A percentile compares a stretch with the other conserved stretches of the same genome.
phyloP scores from a whole-genome alignment of 2,797 vertebrate species.

The Oreonectes daqikongensis region DNA sequence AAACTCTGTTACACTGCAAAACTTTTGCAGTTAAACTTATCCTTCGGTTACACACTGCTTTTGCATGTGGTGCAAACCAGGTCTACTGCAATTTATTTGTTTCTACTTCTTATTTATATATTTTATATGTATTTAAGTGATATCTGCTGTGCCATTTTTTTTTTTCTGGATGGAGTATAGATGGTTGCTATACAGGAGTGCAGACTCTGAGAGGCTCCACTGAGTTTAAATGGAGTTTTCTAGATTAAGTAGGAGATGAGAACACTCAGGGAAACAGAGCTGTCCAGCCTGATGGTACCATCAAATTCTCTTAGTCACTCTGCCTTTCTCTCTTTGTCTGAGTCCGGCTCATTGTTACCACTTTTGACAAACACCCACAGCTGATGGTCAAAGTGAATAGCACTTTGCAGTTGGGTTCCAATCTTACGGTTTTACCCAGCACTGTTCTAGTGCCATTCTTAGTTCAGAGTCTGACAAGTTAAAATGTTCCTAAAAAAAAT shows the following conservation, averaged over 20 bases:
- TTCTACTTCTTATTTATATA: too few relatives aligned
- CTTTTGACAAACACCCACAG: background rate
- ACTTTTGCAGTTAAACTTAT: background rate
- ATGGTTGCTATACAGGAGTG: background rate
- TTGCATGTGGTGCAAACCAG: background rate
- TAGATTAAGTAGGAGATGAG: slow-evolving; percentile 15
- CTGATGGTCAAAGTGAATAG: background rate
- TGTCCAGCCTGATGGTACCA: slow-evolving; percentile 20
- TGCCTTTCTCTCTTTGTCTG: background rate
- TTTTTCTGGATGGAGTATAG: background rate
- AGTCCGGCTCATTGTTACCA: background rate
- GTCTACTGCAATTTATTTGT: too few relatives aligned
- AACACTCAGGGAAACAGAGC: slow-evolving; percentile 13
- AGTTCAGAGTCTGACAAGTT: too few relatives aligned
- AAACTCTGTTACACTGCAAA: too few relatives aligned
- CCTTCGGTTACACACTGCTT: background rate
- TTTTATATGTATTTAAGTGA: too few relatives aligned
- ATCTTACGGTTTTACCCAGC: slow-evolving; percentile 22
- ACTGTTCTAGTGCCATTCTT: background rate
- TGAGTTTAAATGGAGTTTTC: slow-evolving; percentile 32
- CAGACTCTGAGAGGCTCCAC: slow-evolving; percentile 5
- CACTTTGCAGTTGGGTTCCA: background rate
- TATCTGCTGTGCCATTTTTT: background rate
- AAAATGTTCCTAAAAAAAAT: too few relatives aligned
- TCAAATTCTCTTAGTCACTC: background rate